A percentile compares a stretch with the other conserved stretches of the same genome.
These are phyloP conservation scores for Lithophane semibrunnea DNA, from an alignment of 2,888 invertebrate genomes.

Conservation along the genomic window DNA sequence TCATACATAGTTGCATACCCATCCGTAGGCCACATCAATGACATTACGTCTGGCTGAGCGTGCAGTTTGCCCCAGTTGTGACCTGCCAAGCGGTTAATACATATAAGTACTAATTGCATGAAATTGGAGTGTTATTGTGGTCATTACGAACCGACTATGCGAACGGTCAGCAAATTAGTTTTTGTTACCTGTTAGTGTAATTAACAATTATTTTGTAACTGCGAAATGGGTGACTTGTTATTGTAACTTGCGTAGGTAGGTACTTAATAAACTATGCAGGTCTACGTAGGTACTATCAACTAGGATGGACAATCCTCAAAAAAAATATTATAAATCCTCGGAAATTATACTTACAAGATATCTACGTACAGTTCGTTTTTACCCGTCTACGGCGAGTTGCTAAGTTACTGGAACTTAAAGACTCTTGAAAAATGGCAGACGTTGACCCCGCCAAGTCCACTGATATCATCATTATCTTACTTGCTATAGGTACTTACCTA, in stretches of 20 bases:
- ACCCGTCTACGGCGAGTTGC: neutral
- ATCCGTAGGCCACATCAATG: conserved; percentile 32
- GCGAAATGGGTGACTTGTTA: no score
- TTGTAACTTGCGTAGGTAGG: neutral
- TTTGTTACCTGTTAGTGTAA: neutral
- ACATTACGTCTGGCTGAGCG: conserved; percentile 37
- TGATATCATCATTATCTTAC: conserved; percentile 19
- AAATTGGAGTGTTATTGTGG: conserved; percentile 24
- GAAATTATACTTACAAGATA: no score
- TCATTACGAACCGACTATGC: conserved; percentile 19
- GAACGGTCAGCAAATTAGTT: conserved; percentile 25
- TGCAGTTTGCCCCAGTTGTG: conserved; percentile 44
- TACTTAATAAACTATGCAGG: neutral
- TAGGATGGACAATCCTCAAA: neutral
- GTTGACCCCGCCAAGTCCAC: neutral
- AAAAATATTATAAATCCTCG: neutral
- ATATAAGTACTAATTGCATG: conserved; percentile 48
- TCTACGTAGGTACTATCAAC: no score
- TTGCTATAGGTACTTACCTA: neutral
- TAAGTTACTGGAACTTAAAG: conserved; percentile 20
- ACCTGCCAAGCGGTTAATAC: conserved; percentile 41
- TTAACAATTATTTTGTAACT: neutral
- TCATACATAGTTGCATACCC: neutral
- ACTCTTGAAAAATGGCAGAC: conserved; percentile 15
- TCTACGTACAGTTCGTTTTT: no score